Conservation (phyloP, 2,888 invertebrate species). For the Thera obeliscata region DNA sequence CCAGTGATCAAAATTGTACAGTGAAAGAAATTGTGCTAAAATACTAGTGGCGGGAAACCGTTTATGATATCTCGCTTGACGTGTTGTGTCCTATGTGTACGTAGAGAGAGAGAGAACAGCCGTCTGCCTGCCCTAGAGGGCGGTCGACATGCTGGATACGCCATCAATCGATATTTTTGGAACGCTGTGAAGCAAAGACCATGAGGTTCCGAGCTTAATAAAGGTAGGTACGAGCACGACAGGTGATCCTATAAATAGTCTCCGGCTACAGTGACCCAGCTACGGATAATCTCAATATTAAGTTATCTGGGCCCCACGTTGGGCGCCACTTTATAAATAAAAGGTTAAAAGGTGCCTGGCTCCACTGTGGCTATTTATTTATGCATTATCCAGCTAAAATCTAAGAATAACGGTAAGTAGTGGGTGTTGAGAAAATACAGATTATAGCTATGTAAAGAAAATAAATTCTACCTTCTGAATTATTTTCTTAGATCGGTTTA, state of each 20-base stretch:
- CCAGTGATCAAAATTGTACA: slow-evolving; percentile 35
- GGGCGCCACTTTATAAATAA: slow-evolving; percentile 50
- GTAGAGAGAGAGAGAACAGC: slow-evolving; percentile 79
- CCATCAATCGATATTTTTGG: slow-evolving; percentile 84
- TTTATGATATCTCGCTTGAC: slow-evolving; percentile 82
- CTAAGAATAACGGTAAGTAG: not conserved
- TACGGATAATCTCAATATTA: slow-evolving; percentile 32
- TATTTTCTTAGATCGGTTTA: too few species aligned
- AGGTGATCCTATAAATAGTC: slow-evolving; percentile 66
- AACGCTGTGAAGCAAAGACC: slow-evolving; percentile 77
- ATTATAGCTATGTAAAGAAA: too few species aligned
- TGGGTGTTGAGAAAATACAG: too few species aligned
- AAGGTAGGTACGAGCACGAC: slow-evolving; percentile 64
- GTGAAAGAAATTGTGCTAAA: slow-evolving; percentile 67
- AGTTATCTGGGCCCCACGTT: slow-evolving; percentile 53
- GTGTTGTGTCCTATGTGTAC: slow-evolving; percentile 83
- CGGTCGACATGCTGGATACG: slow-evolving; percentile 83
- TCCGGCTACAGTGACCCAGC: slow-evolving; percentile 23
- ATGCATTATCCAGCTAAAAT: not conserved
- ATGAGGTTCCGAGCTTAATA: slow-evolving; percentile 78
- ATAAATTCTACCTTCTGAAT: too few species aligned
- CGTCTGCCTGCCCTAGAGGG: slow-evolving; percentile 82
- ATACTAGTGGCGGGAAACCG: slow-evolving; percentile 84
- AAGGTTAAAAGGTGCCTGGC: slow-evolving; percentile 32
- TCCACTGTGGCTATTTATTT: not conserved